Percentiles rank a stretch among this genome's conserved stretches.
phyloP scores from a whole-genome alignment of 2,113 vertebrate species.

The Nycticryphes semicollaris region DNA sequence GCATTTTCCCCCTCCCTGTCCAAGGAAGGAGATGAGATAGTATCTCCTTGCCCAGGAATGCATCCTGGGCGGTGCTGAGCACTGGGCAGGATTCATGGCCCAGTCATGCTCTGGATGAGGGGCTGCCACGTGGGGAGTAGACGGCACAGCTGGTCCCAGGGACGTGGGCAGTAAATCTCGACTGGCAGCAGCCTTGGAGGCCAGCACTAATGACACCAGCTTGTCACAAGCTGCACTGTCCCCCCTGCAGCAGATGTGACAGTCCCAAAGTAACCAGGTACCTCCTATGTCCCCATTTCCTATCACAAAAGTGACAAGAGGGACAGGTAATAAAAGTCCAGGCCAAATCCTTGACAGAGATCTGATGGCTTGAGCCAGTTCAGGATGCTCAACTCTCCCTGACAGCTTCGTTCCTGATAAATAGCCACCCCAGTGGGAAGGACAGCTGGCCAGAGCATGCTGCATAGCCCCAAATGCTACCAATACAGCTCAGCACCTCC shows the following conservation, averaged over 20 bases:
- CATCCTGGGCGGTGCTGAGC: neutral
- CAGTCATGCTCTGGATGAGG: neutral
- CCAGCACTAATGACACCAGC: neutral
- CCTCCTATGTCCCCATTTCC: neutral
- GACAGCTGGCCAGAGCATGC: fast-evolving
- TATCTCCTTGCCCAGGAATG: neutral
- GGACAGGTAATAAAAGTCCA: slow-evolving; percentile 20
- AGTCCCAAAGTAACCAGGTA: slow-evolving; percentile 17
- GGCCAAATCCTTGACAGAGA: slow-evolving; percentile 25
- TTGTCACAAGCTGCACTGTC: slow-evolving; percentile 9
- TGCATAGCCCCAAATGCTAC: neutral
- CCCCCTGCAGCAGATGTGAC: slow-evolving; percentile 43
- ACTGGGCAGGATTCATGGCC: neutral
- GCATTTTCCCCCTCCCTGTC: fast-evolving
- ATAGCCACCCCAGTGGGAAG: fast-evolving
- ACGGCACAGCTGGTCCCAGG: neutral
- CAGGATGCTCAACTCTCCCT: neutral
- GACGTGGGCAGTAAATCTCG: neutral
- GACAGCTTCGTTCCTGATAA: neutral
- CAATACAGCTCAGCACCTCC: neutral
- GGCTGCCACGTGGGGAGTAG: neutral
- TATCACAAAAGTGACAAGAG: slow-evolving; percentile 28
- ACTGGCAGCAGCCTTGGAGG: neutral
- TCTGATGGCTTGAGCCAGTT: neutral
- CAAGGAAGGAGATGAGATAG: neutral